Evolutionary conservation across 2,888 invertebrate genomes (phyloP).

Genomic region (Dioctria linearis): DNA sequence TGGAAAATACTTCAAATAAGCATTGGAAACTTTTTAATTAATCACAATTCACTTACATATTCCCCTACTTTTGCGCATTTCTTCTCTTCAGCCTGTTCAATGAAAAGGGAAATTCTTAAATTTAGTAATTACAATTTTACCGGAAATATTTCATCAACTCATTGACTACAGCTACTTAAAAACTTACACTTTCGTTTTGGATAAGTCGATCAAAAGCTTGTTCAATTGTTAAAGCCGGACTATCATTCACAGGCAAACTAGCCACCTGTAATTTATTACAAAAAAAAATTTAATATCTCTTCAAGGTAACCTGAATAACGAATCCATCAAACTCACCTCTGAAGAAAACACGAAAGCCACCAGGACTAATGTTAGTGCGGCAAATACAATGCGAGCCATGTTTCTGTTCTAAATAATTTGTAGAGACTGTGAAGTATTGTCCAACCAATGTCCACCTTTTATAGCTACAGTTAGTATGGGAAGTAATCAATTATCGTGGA

Average conservation of each 20-base stretch:
- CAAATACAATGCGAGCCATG: slow-evolving; percentile 1
- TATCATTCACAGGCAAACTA: background rate
- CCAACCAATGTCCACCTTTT: background rate
- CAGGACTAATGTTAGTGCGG: background rate
- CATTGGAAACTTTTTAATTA: background rate
- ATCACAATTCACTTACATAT: background rate
- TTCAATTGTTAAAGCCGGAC: slow-evolving; percentile 15
- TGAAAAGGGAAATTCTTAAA: background rate
- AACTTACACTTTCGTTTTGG: slow-evolving; percentile 7
- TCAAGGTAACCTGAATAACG: too few relatives aligned
- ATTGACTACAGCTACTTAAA: background rate
- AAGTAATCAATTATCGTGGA: background rate
- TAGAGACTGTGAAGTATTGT: background rate
- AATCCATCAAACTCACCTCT: background rate
- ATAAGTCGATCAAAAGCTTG: slow-evolving; percentile 11
- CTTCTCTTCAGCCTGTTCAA: background rate
- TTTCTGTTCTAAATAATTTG: background rate
- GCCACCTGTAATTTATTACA: background rate
- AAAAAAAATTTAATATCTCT: too few relatives aligned
- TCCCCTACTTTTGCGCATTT: background rate
- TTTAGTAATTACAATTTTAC: background rate
- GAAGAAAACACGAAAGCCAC: background rate
- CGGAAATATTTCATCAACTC: background rate
- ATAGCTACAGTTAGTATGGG: background rate
- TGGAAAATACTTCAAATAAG: background rate